Percentiles rank a stretch among this genome's conserved stretches.
Conservation (phyloP, 2,888 invertebrate genomes). For the Hydrotaea cyrtoneurina region DNA sequence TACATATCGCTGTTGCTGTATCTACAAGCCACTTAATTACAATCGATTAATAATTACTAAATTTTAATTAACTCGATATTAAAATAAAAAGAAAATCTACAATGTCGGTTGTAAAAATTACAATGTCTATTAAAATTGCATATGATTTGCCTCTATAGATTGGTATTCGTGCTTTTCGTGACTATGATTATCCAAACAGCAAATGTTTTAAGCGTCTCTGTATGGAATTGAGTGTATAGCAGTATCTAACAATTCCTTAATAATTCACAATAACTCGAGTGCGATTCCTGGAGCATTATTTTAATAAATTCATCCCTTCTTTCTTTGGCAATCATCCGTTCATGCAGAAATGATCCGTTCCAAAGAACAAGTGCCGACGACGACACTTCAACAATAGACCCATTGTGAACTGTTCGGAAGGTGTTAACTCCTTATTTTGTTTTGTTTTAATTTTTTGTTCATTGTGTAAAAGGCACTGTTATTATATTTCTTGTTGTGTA, state of each 20-base stretch:
- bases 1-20: neutral
- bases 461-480: slow-evolving; percentile 25
- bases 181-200: neutral
- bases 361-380: too few species aligned
- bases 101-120: neutral
- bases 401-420: slow-evolving; percentile 4
- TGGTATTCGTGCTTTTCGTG: neutral
- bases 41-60: neutral
- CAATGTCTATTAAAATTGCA: neutral
- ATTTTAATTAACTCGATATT: neutral
- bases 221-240: neutral
- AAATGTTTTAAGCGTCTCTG: neutral
- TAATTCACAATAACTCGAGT: neutral
- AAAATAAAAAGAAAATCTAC: neutral
- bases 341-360: too few species aligned
- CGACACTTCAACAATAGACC: neutral
- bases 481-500: slow-evolving; percentile 15
- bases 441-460: neutral
- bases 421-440: neutral
- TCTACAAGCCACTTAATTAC: neutral
- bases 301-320: too few species aligned
- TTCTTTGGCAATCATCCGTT: too few species aligned
- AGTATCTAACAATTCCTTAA: neutral
- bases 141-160: neutral
- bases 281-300: neutral